Conservation (phyloP, 2,888 invertebrate species). For the Tipula vernalis region DNA sequence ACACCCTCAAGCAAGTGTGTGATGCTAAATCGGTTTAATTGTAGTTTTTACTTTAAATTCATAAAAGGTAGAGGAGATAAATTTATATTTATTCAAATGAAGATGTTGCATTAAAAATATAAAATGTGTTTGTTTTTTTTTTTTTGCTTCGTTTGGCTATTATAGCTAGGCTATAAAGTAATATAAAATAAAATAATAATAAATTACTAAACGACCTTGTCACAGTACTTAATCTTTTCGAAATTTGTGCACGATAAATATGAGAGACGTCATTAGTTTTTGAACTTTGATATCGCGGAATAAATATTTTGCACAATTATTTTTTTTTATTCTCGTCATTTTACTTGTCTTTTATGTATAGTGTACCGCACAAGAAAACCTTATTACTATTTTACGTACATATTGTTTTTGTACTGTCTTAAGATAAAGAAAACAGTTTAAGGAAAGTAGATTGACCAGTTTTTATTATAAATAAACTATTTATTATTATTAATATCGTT, state of each 20-base stretch:
- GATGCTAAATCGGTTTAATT: background rate
- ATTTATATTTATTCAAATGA: background rate
- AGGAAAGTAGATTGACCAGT: conserved; percentile 10
- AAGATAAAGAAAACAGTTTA: conserved; percentile 6
- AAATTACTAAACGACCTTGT: background rate
- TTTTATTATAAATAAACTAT: background rate
- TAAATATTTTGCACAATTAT: background rate
- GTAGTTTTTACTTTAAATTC: background rate
- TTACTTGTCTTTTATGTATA: background rate
- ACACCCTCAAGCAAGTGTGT: background rate
- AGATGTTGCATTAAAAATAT: background rate
- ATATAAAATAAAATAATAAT: background rate
- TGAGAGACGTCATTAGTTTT: background rate
- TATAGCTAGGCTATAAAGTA: too few relatives aligned
- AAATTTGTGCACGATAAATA: background rate
- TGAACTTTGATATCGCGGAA: background rate
- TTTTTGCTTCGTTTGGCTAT: background rate
- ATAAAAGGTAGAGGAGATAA: background rate
- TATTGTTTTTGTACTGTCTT: background rate
- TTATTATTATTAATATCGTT: background rate
- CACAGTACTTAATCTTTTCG: background rate
- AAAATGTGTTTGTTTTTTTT: background rate
- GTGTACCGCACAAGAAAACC: background rate
- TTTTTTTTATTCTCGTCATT: background rate
- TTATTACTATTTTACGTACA: background rate